Evolutionary conservation across 2,797 vertebrate genomes (phyloP), one percentile per base, ranked within the genome.

Genomic region (Pangasius sanitwongsei): DNA sequence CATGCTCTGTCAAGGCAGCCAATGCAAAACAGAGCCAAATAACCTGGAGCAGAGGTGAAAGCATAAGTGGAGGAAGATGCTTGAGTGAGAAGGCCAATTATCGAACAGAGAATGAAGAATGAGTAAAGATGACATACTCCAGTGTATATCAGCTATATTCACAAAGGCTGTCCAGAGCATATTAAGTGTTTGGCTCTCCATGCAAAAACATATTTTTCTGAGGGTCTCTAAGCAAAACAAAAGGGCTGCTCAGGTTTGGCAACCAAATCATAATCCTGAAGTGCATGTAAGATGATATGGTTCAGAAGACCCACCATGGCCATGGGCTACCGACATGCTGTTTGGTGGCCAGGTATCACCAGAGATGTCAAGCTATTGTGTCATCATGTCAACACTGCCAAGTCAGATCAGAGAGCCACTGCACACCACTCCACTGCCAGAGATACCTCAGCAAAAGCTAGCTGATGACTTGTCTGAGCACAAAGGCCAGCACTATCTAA

Each of bases 31-130:
- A 7, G 48, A 20, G 18, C 25, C 57, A 59, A 4, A 6, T 72
- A 85, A 86, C 34, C 23, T 83, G 88, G 87, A n/a, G 85, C 77
- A 7, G 85, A 89, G 34, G 53, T 83, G 6, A 69, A 87, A 72
- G 78, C 57, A 23, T 87, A 72, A 82, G 77, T 86, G 44, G 84
- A 86, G 67, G n/a, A 86, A 0, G 50, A 86, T 15, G 50, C 59
- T 7, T 61, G 85, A n/a, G 50, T 86, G 69, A 75, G 53, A 16
- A 86, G 59, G 57, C 50, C 50, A 75, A 86, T 31, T 18, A 82
- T 57, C 20, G 31, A 82, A 59, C 50, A 82, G 78, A 86, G 37
- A 34, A 34, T 34, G 28, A 34, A 25, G 70, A 16, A 86, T 70
- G 16, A 75, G 50, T 34, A 55, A 44, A 67, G 86, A 69, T 25